Evolutionary conservation across 2,113 vertebrate species (phyloP), one percentile per base, ranked within the genome.

Genomic region (Galemys pyrenaicus): DNA sequence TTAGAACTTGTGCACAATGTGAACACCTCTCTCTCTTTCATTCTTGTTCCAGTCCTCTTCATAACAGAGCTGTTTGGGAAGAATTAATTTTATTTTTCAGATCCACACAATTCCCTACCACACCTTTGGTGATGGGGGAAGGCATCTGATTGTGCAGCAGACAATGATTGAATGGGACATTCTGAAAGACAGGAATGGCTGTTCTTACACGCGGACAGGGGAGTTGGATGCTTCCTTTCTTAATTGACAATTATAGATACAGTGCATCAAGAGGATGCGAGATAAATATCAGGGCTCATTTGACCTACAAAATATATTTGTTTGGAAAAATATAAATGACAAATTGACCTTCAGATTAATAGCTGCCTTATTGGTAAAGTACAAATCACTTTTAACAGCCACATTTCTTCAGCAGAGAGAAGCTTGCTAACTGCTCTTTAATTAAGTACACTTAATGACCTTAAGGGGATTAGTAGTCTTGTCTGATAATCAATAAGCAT

Each of bases 361-460:
- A 97, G 97, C 97, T 87, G 94, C 96, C 82, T 30, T 97, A 98
- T 94, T 98, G 98, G 98, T 98, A 98, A 98, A 91, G 96, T 87
- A 98, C 98, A 98, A 98, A 98, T 99, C 98, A 98, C 97, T 98
- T 97, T 97, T 98, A 98, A 98, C 97, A 98, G 98, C 97, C 95
- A 97, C 98, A 98, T 98, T 98, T 98, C 98, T 98, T 98, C 97
- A 96, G 97, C 97, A 97, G 98, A 98, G 98, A 97, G 98, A 98
- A 96, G 97, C 98, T 98, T 98, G 98, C 98, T 99, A 99, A 99
- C 98, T 99, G 98, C 98, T 98, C 99, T 99, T 99, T 99, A 99
- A 99, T 99, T 99, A 99, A 99, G 99, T 99, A 99, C 98, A 98
- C 98, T 98, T 99, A 99, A 99, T 99, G 99, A 99, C 99, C 99